Evolutionary conservation across 2,113 vertebrate species (phyloP), one percentile per base, ranked within the genome.

Genomic region (Halcyon malimbica): DNA sequence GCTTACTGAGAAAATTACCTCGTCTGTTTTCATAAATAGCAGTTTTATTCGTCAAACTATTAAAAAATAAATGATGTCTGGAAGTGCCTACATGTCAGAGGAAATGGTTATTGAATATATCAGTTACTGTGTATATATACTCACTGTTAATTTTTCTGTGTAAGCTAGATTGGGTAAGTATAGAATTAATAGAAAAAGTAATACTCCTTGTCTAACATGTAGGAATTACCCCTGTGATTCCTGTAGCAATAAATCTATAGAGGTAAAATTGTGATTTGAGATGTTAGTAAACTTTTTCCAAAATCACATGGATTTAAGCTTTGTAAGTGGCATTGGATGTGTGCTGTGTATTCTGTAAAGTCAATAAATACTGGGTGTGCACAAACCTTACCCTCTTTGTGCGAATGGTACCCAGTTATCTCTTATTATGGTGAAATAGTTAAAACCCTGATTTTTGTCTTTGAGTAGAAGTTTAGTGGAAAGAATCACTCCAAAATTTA

Each of bases 51-150:
- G 70, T 92, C 88, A 83, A 59, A 13, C 63, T 88, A 60, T 41
- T 90, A 53, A 80, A 87, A 93, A 93, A 78, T 46, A 79, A 90
- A 80, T 57, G 4, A 41, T 87, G 80, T 81, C 85, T 93, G 71
- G 75, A 92, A 83, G 71, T 83, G 51, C 23, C 83, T 21, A 7
- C 83, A 28, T 80, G 50, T 88, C 63, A 64, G 46, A 64, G 42
- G 35, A 93, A 89, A 50, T 5, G 1, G 35, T 44, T 92, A 33
- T 46, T 41, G 84, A 75, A 65, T 41, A 4, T 63, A 51, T n/a
- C 35, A 13, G 8, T 88, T 65, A 29, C 48, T 74, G 51, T 81
- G 75, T 59, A 51, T 81, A 80, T 28, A 31, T 74, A 39, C 29
- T 76, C 9, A 3, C 13, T 64, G 29, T 60, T 96, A 28, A 37